phyloP scores from a whole-genome alignment of 1,140 invertebrate species.

The Ceratitis capitata region DNA sequence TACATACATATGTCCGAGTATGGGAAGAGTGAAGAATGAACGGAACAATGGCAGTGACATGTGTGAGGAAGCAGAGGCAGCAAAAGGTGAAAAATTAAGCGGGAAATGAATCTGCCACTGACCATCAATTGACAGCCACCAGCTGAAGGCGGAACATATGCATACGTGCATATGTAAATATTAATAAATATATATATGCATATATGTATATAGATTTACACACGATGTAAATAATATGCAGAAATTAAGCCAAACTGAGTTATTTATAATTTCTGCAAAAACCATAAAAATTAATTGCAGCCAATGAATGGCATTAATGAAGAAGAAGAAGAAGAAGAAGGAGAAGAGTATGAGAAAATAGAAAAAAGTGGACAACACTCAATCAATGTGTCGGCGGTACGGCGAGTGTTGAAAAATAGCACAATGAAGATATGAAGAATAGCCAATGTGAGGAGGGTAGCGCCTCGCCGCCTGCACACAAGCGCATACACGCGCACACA shows the following conservation, averaged over 20 bases:
- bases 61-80: not conserved
- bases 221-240: not conserved
- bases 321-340: not conserved
- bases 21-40: not conserved
- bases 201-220: not conserved
- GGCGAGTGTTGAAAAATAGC: constrained; percentile 1
- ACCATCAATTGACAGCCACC: not conserved
- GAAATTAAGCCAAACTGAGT: not conserved
- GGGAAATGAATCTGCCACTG: not conserved
- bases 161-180: not conserved
- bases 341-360: not conserved
- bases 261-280: not conserved
- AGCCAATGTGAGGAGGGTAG: not conserved
- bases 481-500: not conserved
- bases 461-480: not conserved
- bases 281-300: not conserved
- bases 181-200: not conserved
- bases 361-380: constrained; percentile 26
- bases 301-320: not conserved
- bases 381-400: constrained; percentile 38
- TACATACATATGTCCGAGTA: not conserved
- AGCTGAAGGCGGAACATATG: not conserved
- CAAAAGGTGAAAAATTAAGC: constrained; percentile 14
- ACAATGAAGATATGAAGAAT: not conserved
- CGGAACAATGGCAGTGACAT: too few relatives aligned